These are phyloP conservation scores for Coilia nasus DNA, from an alignment of 2,797 vertebrate species.

Conservation along the genomic window DNA sequence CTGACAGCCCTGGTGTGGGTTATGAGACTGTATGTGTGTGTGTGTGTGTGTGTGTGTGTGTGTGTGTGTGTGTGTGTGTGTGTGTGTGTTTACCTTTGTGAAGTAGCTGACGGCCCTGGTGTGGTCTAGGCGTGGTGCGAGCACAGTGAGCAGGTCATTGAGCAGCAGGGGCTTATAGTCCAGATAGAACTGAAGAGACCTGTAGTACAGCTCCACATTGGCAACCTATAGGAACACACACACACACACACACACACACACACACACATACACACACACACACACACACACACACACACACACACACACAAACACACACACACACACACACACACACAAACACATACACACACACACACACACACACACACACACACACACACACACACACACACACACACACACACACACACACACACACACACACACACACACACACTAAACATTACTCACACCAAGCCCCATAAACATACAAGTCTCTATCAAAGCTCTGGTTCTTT, in stretches of 20 bases:
- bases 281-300: neutral
- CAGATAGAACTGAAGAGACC: constrained; percentile 88
- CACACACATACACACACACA: neutral
- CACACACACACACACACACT: neutral
- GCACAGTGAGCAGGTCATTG: constrained; percentile 86
- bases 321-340: neutral
- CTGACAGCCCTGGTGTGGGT: neutral
- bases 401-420: neutral
- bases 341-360: neutral
- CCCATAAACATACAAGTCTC: neutral
- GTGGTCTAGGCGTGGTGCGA: constrained; percentile 89
- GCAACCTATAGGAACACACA: constrained; percentile 76
- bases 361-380: neutral
- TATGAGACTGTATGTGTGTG: neutral
- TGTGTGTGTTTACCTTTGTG: constrained; percentile 77
- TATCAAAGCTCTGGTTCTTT: neutral
- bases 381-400: constrained; percentile 5
- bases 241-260: constrained; percentile 5
- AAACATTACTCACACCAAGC: neutral
- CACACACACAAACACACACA: neutral
- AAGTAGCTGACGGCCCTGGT: constrained; percentile 86
- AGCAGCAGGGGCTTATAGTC: constrained; percentile 89
- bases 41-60: neutral
- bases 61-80: neutral
- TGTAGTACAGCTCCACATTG: constrained; percentile 91